Percentiles rank a stretch among this genome's conserved stretches.
These are phyloP conservation scores for Xanthorhoe spadicearia DNA, from an alignment of 2,888 invertebrate species.

Conservation along the genomic window DNA sequence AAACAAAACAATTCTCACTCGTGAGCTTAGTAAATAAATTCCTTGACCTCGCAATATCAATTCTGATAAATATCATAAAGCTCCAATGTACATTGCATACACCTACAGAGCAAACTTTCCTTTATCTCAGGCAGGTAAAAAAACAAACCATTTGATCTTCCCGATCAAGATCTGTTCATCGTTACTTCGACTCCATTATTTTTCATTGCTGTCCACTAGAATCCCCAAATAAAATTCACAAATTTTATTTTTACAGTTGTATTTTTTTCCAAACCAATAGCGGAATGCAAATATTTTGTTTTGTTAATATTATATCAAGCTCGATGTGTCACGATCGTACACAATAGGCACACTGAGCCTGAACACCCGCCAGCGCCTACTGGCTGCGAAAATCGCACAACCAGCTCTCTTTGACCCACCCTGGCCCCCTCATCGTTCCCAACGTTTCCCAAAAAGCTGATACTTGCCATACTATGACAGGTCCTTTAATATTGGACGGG, in stretches of 20 bases:
- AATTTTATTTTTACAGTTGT: constrained; percentile 42
- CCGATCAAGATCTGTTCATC: constrained; percentile 38
- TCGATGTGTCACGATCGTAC: constrained; percentile 62
- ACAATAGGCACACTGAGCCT: constrained; percentile 58
- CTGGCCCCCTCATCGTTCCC: constrained; percentile 46
- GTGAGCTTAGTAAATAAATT: too few species aligned
- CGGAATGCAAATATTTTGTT: constrained; percentile 58
- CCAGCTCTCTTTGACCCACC: constrained; percentile 53
- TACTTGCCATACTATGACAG: constrained; percentile 50
- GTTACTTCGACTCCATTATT: constrained; percentile 37
- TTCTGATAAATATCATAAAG: background rate
- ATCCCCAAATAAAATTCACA: constrained; percentile 38
- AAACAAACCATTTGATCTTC: constrained; percentile 35
- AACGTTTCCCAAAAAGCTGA: constrained; percentile 50
- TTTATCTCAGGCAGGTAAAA: constrained; percentile 9
- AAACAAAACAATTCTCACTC: background rate
- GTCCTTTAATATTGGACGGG: constrained; percentile 63
- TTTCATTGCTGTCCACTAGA: constrained; percentile 36
- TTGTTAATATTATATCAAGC: constrained; percentile 63
- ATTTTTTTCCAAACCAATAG: constrained; percentile 48
- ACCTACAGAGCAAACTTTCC: background rate
- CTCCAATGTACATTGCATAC: constrained; percentile 7
- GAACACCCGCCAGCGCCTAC: constrained; percentile 60
- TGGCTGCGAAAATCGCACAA: constrained; percentile 51
- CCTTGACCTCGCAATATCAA: background rate